A percentile compares a stretch with the other conserved stretches of the same genome.
phyloP scores from a whole-genome alignment of 2,888 invertebrate species.

The Bellardia pandia region DNA sequence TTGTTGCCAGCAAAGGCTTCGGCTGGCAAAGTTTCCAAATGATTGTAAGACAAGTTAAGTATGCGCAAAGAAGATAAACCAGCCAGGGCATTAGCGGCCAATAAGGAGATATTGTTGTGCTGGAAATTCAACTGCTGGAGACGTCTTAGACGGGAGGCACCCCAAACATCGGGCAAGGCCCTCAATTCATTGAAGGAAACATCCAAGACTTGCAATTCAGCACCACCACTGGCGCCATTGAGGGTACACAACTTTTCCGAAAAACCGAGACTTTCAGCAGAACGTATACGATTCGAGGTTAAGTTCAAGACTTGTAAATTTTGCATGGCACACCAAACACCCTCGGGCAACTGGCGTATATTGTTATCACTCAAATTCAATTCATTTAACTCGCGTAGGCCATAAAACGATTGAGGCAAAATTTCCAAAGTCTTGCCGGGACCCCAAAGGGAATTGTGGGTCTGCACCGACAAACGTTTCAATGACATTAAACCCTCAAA shows the following conservation, averaged over 20 bases:
- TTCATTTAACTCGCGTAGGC: constrained; percentile 91
- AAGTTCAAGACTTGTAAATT: constrained; percentile 93
- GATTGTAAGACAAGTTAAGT: constrained; percentile 94
- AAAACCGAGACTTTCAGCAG: constrained; percentile 91
- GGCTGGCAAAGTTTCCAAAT: constrained; percentile 91
- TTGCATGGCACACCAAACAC: constrained; percentile 91
- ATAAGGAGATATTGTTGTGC: constrained; percentile 92
- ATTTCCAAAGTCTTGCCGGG: constrained; percentile 90
- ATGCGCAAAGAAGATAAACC: constrained; percentile 91
- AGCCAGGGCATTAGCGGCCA: constrained; percentile 91
- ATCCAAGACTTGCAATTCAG: constrained; percentile 91
- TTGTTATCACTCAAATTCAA: constrained; percentile 94
- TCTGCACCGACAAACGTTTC: constrained; percentile 91
- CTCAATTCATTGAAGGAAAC: constrained; percentile 92
- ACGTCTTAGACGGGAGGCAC: constrained; percentile 90
- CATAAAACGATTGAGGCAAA: constrained; percentile 89
- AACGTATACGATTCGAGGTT: constrained; percentile 92
- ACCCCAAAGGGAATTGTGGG: constrained; percentile 92
- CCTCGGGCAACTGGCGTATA: constrained; percentile 91
- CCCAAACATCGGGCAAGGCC: constrained; percentile 89
- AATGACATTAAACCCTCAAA: constrained; percentile 92
- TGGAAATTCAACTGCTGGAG: constrained; percentile 92
- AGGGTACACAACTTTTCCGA: constrained; percentile 83
- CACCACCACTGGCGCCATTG: constrained; percentile 86
- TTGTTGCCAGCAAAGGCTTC: constrained; percentile 92